A percentile compares a stretch with the other conserved stretches of the same genome.
phyloP scores from a whole-genome alignment of 1,140 invertebrate genomes.

The Rhopalosiphum padi region DNA sequence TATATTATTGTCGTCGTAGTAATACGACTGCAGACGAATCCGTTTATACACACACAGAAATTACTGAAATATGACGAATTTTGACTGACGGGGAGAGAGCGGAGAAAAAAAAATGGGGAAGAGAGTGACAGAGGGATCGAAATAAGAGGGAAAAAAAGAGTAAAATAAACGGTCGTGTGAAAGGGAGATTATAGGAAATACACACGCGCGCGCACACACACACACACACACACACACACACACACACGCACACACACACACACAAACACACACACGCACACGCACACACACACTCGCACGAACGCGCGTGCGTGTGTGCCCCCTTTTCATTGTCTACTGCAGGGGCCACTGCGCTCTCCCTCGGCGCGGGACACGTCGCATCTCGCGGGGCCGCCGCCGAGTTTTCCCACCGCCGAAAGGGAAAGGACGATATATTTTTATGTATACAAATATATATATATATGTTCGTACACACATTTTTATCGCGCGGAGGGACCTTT shows the following conservation, averaged over 20 bases:
- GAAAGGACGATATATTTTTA: slow-evolving; percentile 36
- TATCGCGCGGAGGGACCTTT: slow-evolving; percentile 26
- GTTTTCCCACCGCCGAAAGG: slow-evolving; percentile 40
- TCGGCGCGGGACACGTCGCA: not conserved
- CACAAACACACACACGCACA: no score
- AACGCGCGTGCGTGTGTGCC: not conserved
- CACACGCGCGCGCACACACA: not conserved
- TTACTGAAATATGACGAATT: slow-evolving; percentile 21
- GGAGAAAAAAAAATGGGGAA: not conserved
- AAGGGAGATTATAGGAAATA: not conserved
- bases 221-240: no score
- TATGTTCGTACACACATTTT: not conserved
- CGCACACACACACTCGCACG: not conserved
- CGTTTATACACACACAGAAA: not conserved
- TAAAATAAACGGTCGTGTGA: slow-evolving; percentile 31
- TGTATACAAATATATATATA: not conserved
- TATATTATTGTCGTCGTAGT: not conserved
- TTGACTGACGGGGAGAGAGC: not conserved
- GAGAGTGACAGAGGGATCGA: not conserved
- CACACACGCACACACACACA: not conserved
- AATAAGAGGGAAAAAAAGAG: slow-evolving; percentile 25
- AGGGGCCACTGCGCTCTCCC: not conserved
- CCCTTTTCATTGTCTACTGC: slow-evolving; percentile 29
- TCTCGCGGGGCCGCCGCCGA: slow-evolving; percentile 14
- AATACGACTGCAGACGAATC: not conserved